Base-by-base conservation (phyloP, 2,888 invertebrate species). In the Morinoia aosen region DNA sequence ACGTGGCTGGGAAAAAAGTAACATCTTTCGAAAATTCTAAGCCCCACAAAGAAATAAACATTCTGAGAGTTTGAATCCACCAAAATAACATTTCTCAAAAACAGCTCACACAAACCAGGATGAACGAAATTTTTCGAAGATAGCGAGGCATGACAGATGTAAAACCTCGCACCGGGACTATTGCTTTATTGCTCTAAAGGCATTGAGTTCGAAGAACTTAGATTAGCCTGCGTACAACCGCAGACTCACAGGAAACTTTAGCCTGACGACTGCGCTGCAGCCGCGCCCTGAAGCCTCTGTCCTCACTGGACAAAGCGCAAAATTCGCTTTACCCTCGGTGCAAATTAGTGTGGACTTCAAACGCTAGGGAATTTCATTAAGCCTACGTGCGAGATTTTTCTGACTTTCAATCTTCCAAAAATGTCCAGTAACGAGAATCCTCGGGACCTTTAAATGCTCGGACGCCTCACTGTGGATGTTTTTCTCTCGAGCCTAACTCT, bases 341-440 rank as follows among this genome's bases (percentile, higher is more conserved):
- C 93, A 93, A 93, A 93, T 93, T 93, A 93, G 93, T 93, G 93
- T 25, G 93, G 93, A 93, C 93, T 93, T 93, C 93, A 93, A 93
- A 93, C 48, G 93, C 93, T 57, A 57, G 93, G 58, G 93, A 93
- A 93, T 93, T 93, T 93, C 93, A 93, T 93, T 93, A 93, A 93
- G 93, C 93, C 93, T 93, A 93, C 93, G 93, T 93, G 93, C 93
- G 93, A 93, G 93, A 93, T 93, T 93, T 93, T 93, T 93, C 93
- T 93, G 93, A 57, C 93, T 93, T 93, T 93, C 93, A 93, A 93
- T 93, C 93, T 93, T 93, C 57, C 57, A 93, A 93, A 93, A 93
- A 57, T 93, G 93, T 57, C 16, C 57, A 93, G 93, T 57, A 93
- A 57, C 93, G 93, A 93, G 93, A 93, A 93, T 93, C 93, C 56